A percentile compares a stretch with the other conserved stretches of the same genome.
phyloP scores from a whole-genome alignment of 2,797 vertebrate species.

The Etheostoma perlongum region DNA sequence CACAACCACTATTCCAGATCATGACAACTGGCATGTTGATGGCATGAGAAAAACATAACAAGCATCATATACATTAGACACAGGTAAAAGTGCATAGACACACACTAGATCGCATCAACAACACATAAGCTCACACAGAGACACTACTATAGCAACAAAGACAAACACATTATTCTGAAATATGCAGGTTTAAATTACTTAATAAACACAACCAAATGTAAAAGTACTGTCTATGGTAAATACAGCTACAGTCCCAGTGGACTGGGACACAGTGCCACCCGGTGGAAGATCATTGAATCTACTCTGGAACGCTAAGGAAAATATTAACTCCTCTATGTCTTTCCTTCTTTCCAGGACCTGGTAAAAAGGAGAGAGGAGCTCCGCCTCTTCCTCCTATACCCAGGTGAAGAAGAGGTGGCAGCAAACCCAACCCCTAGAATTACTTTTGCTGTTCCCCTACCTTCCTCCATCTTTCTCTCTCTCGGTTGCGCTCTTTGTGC shows the following conservation, averaged over 20 bases:
- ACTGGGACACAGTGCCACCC: conserved; percentile 25
- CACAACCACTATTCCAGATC: too few species aligned
- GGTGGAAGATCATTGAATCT: conserved; percentile 12
- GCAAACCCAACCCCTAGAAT: conserved; percentile 22
- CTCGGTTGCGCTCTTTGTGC: conserved; percentile 34
- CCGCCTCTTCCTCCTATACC: conserved; percentile 85
- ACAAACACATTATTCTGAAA: neutral
- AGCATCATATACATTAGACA: too few species aligned
- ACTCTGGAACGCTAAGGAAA: neutral
- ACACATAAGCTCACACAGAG: too few species aligned
- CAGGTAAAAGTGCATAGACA: too few species aligned
- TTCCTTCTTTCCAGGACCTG: conserved; percentile 72
- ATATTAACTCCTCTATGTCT: neutral
- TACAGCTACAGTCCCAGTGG: too few species aligned
- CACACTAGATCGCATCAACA: too few species aligned
- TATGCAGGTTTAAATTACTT: neutral
- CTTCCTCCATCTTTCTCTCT: neutral
- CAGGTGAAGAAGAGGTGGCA: conserved; percentile 77
- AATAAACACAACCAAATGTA: neutral
- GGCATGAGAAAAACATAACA: too few species aligned
- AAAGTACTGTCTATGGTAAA: neutral
- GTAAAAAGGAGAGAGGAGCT: conserved; percentile 85
- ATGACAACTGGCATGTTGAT: too few species aligned
- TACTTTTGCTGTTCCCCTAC: neutral
- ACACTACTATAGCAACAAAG: too few species aligned